Base-by-base conservation (phyloP, 2,888 invertebrate species). In the Zele albiditarsus region DNA sequence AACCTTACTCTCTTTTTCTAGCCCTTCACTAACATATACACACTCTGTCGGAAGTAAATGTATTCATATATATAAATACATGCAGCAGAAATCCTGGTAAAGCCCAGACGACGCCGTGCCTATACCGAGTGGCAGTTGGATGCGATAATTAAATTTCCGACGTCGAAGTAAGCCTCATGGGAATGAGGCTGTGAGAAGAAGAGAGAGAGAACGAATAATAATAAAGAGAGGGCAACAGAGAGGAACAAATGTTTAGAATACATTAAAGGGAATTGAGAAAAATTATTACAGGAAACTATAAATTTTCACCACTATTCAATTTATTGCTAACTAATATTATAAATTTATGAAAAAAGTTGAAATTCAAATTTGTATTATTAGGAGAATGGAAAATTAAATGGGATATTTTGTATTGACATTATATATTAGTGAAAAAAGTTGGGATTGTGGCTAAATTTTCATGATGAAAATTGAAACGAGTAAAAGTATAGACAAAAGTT, bases 71-170 rank as follows among this genome's bases (percentile, higher is more conserved):
- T 69, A 69, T 69, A 33, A 38, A 46, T 28, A 67, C 69, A 42
- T 58, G 49, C 71, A 63, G 67, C 70, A 69, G 74, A 79, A 77
- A 76, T 79, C 73, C 62, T 53, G 33, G 74, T 49, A 77, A 77
- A 76, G 76, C 58, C 57, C 49, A 69, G 68, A 63, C 67, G 76
- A 68, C 60, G 60, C 16, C 73, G 65, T 63, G 28, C 38, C 67
- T 69, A 74, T 53, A 53, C 53, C 69, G 73, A 73, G 73, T 67
- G 62, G 69, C 74, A 74, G 69, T 77, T 70, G 69, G 77, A 77
- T 74, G 81, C 82, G 83, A 83, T 84, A 86, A 86, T 86, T 84
- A 84, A 84, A 85, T 86, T 84, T 84, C 79, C 82, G 83, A 68
- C 80, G 74, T 74, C 75, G 79, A 82, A 81, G 79, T 78, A 82